These are phyloP conservation scores for Mustelus asterias DNA, from an alignment of 2,113 vertebrate genomes.

Conservation along the genomic window DNA sequence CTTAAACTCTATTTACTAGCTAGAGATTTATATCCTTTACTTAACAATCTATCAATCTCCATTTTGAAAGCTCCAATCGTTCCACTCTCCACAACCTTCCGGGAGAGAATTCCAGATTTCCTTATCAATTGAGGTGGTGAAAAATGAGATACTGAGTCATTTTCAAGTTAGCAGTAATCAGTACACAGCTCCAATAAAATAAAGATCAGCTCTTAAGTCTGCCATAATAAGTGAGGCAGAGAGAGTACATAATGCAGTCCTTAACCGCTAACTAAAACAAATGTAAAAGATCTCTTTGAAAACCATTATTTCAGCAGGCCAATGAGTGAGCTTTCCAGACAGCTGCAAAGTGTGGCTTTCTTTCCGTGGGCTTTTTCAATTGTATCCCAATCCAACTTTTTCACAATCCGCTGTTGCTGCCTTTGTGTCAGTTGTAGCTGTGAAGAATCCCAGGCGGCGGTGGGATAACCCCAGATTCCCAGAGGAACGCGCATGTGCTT, in stretches of 20 bases:
- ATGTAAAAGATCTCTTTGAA: conserved; percentile 28
- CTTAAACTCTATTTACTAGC: not conserved
- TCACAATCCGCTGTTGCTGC: conserved; percentile 2
- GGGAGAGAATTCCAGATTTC: not conserved
- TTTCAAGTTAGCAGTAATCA: not conserved
- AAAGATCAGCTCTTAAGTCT: not conserved
- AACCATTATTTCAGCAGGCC: not conserved
- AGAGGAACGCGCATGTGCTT: not conserved
- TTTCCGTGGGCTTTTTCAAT: not conserved
- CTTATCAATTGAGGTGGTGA: not conserved
- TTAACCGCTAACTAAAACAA: conserved; percentile 19
- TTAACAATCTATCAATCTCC: not conserved
- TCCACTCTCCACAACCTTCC: not conserved
- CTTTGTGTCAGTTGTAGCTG: not conserved
- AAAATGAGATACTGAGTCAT: not conserved
- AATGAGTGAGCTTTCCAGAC: not conserved
- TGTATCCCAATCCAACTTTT: not conserved
- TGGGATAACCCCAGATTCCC: not conserved
- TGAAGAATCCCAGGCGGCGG: not conserved
- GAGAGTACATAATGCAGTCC: not conserved
- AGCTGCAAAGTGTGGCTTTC: conserved; percentile 15
- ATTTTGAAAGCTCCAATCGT: not conserved
- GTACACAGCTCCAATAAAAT: not conserved
- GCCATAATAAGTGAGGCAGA: not conserved
- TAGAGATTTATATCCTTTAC: not conserved